phyloP scores from a whole-genome alignment of 2,113 vertebrate genomes.

The Pogona vitticeps region DNA sequence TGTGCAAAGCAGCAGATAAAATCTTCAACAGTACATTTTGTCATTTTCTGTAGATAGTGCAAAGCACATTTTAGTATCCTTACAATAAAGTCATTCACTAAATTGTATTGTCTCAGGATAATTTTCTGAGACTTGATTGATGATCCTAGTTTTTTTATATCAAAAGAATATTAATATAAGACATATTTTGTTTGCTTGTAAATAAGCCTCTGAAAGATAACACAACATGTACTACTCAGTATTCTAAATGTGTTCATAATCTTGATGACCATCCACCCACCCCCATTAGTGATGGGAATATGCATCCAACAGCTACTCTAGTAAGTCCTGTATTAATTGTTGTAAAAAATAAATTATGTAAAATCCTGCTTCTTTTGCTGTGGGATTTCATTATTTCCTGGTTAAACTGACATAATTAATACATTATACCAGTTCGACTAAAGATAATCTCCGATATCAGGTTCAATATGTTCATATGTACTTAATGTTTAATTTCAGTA shows the following conservation, averaged over 20 bases:
- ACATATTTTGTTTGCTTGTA: conserved; percentile 3
- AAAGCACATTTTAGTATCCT: not conserved
- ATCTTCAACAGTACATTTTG: not conserved
- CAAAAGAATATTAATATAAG: conserved; percentile 12
- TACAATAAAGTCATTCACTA: conserved; percentile 11
- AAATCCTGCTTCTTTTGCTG: not conserved
- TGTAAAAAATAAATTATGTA: not conserved
- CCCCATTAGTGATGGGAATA: not conserved
- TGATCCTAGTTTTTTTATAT: conserved; percentile 6
- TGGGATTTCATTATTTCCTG: not conserved
- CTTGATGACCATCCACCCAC: not conserved
- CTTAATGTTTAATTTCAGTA: not conserved
- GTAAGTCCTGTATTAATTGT: not conserved
- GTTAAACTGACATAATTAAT: not conserved
- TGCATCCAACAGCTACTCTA: not conserved
- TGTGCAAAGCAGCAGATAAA: not conserved
- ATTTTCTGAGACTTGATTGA: not conserved
- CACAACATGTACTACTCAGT: not conserved
- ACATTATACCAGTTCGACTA: not conserved
- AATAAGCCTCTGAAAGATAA: not conserved
- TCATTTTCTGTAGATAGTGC: not conserved
- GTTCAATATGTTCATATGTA: not conserved
- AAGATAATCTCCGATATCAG: conserved; percentile 1
- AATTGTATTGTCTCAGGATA: not conserved
- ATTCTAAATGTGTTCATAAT: not conserved